Conservation (phyloP, 2,113 vertebrate genomes). For the Anas platyrhynchos region DNA sequence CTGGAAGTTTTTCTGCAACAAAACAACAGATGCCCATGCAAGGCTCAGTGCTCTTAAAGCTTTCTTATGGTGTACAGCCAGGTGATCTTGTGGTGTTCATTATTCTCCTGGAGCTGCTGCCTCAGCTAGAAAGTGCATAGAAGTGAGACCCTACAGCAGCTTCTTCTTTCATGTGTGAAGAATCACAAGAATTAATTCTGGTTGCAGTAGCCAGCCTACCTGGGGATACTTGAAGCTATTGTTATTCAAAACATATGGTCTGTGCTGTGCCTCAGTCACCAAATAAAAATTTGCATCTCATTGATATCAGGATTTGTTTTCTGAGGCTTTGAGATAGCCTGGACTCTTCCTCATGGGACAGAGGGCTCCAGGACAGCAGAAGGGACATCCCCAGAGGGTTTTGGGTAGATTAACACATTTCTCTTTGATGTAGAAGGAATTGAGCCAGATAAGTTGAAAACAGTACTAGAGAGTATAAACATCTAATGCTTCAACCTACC, state of each 20-base stretch:
- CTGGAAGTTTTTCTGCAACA: not conserved
- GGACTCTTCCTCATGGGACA: not conserved
- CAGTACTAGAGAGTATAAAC: not conserved
- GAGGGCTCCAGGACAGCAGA: not conserved
- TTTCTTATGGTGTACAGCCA: not conserved
- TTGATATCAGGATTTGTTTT: not conserved
- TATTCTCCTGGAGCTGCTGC: not conserved
- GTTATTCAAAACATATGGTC: not conserved
- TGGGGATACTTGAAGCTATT: not conserved
- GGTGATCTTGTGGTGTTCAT: not conserved
- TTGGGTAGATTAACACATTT: not conserved
- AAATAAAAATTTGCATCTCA: conserved; percentile 1
- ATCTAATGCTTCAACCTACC: not conserved
- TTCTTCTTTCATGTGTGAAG: not conserved
- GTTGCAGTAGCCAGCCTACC: not conserved
- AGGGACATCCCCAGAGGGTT: not conserved
- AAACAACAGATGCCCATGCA: not conserved
- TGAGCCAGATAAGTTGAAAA: not conserved
- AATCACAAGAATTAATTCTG: not conserved
- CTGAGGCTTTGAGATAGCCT: not conserved
- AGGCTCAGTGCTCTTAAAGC: not conserved
- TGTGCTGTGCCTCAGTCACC: not conserved
- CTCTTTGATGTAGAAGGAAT: not conserved
- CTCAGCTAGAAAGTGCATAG: not conserved
- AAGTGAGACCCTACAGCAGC: not conserved